Percentiles rank a stretch among this genome's conserved stretches.
phyloP scores from a whole-genome alignment of 1,140 invertebrate genomes.

The Bombus huntii region DNA sequence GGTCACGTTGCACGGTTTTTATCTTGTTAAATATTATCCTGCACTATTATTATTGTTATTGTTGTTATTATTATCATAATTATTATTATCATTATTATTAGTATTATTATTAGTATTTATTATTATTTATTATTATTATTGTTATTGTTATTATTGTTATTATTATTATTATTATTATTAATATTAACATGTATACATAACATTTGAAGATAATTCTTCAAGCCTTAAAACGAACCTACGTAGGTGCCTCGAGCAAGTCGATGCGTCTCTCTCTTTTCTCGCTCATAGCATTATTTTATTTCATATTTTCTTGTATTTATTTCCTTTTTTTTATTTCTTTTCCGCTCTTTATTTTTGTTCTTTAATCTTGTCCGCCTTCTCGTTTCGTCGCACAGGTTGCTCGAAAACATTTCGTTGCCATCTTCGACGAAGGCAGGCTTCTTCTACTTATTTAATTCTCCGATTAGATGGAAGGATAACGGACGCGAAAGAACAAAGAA shows the following conservation, averaged over 20 bases:
- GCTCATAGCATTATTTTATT: slow-evolving; percentile 35
- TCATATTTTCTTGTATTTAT: slow-evolving; percentile 49
- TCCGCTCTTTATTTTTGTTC: slow-evolving; percentile 23
- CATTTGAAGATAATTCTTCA: slow-evolving; percentile 77
- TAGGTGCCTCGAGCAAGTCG: slow-evolving; percentile 47
- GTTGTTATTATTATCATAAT: slow-evolving; percentile 54
- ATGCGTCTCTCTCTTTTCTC: slow-evolving; percentile 41
- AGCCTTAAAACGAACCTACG: slow-evolving; percentile 76
- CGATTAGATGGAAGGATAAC: not conserved
- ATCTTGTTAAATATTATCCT: slow-evolving; percentile 10
- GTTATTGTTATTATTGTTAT: slow-evolving; percentile 75
- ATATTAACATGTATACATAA: slow-evolving; percentile 80
- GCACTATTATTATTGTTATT: slow-evolving; percentile 37
- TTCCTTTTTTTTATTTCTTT: not conserved
- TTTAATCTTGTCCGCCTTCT: not conserved
- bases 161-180: slow-evolving; percentile 76
- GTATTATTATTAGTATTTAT: slow-evolving; percentile 63
- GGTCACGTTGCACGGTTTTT: not conserved
- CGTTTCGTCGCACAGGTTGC: slow-evolving; percentile 46
- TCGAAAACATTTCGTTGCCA: slow-evolving; percentile 39
- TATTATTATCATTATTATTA: slow-evolving; percentile 53
- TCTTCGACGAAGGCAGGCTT: slow-evolving; percentile 61
- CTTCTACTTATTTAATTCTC: not conserved
- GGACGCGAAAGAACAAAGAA: slow-evolving; percentile 28
- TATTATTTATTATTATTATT: slow-evolving; percentile 72